A percentile compares a stretch with the other conserved stretches of the same genome.
These are phyloP conservation scores for Zele albiditarsus DNA, from an alignment of 2,888 invertebrate genomes.

Conservation along the genomic window DNA sequence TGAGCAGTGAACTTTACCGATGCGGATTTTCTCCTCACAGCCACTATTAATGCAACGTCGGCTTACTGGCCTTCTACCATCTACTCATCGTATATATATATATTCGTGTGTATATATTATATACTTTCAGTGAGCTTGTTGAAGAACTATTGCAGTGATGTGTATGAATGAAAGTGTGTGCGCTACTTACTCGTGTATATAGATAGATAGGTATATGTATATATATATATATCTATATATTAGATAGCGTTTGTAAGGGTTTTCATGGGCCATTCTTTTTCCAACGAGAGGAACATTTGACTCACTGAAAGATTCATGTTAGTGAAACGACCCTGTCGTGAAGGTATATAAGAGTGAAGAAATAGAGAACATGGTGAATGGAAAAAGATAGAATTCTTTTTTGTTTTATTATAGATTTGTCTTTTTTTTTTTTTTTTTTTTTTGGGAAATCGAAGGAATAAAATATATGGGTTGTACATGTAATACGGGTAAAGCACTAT, in stretches of 20 bases:
- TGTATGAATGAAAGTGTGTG: not conserved
- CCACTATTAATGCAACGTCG: slow-evolving; percentile 43
- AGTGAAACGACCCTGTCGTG: slow-evolving; percentile 17
- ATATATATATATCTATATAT: not conserved
- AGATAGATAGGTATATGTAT: not conserved
- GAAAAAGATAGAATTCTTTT: slow-evolving; percentile 9
- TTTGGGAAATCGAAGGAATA: not conserved
- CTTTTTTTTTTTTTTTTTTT: not conserved
- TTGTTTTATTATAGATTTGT: not conserved
- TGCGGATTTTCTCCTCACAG: slow-evolving; percentile 52
- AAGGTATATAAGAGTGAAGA: slow-evolving; percentile 6
- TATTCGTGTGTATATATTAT: not conserved
- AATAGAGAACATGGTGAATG: not conserved
- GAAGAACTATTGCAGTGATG: slow-evolving; percentile 26
- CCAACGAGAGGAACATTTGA: slow-evolving; percentile 20
- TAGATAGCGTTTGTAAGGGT: slow-evolving; percentile 3
- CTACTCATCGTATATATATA: not conserved
- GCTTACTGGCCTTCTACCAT: slow-evolving; percentile 30
- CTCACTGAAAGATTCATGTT: slow-evolving; percentile 24
- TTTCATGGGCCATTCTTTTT: slow-evolving; percentile 21
- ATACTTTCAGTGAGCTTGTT: slow-evolving; percentile 21
- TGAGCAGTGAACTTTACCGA: slow-evolving; percentile 53
- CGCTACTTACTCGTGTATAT: not conserved
- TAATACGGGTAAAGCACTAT: not conserved
- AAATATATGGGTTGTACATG: slow-evolving; percentile 4